Evolutionary conservation across 2,888 invertebrate species (phyloP).

Genomic region (Hypercompe scribonia): DNA sequence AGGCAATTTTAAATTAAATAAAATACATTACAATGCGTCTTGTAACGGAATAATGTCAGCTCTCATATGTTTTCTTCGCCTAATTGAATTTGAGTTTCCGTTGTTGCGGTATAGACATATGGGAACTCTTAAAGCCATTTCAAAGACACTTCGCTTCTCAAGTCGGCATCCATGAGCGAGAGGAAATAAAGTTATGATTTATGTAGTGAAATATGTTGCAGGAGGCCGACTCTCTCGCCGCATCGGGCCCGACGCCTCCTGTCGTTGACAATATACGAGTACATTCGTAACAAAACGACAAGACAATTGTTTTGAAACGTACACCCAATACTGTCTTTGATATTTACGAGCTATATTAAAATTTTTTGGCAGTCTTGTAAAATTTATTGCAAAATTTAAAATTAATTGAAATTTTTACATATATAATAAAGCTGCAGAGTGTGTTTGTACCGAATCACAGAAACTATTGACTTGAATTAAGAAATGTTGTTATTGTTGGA

Average conservation of each 20-base stretch:
- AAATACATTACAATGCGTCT: conserved; percentile 53
- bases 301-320: conserved; percentile 67
- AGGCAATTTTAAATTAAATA: neutral
- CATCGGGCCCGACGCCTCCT: conserved; percentile 60
- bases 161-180: conserved; percentile 72
- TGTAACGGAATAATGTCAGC: conserved; percentile 71
- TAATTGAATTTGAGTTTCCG: conserved; percentile 82
- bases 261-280: conserved; percentile 66
- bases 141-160: conserved; percentile 78
- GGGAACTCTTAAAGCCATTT: conserved; percentile 80
- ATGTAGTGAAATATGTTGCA: conserved; percentile 83
- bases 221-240: conserved; percentile 61
- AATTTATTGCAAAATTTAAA: neutral
- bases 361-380: conserved; percentile 17
- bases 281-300: conserved; percentile 68
- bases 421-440: neutral
- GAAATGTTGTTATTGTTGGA: neutral
- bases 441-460: neutral
- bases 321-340: conserved; percentile 47
- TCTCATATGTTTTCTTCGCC: conserved; percentile 66
- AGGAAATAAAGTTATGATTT: conserved; percentile 86
- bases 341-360: conserved; percentile 45
- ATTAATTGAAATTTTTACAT: neutral
- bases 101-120: conserved; percentile 75
- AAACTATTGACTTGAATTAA: neutral